These are phyloP conservation scores for Cheilosia soror DNA, from an alignment of 2,888 invertebrate species.

Conservation along the genomic window DNA sequence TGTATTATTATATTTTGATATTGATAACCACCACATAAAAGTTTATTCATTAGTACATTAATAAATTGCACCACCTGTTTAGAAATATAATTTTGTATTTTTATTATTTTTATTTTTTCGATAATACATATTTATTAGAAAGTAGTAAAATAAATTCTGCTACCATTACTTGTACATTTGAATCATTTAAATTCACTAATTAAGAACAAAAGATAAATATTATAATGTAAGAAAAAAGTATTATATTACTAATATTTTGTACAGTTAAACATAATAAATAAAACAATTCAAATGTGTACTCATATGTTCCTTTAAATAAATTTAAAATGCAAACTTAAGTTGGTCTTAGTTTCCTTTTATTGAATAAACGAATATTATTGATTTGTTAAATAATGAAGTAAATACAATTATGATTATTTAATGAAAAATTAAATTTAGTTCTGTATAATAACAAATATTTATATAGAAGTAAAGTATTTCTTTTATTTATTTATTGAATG, in stretches of 20 bases:
- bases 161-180: constrained; percentile 60
- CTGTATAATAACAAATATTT: constrained; percentile 48
- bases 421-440: constrained; percentile 32
- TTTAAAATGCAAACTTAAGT: constrained; percentile 23
- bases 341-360: constrained; percentile 32
- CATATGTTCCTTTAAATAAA: constrained; percentile 69
- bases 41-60: constrained; percentile 55
- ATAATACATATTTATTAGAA: constrained; percentile 4
- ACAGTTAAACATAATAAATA: constrained; percentile 53
- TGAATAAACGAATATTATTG: constrained; percentile 1
- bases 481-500: constrained; percentile 46
- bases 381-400: constrained; percentile 41
- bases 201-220: constrained; percentile 33
- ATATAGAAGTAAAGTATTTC: constrained; percentile 22
- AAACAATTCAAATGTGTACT: constrained; percentile 55
- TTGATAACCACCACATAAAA: constrained; percentile 54
- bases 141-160: constrained; percentile 38
- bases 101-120: constrained; percentile 7
- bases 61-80: constrained; percentile 60
- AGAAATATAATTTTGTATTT: constrained; percentile 17
- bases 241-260: constrained; percentile 63
- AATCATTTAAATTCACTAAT: constrained; percentile 34
- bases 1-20: constrained; percentile 28
- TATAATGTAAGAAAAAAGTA: constrained; percentile 39
- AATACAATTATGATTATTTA: constrained; percentile 35